Evolutionary conservation across 1,140 invertebrate genomes (phyloP).

Genomic region (Drosophila serrata): DNA sequence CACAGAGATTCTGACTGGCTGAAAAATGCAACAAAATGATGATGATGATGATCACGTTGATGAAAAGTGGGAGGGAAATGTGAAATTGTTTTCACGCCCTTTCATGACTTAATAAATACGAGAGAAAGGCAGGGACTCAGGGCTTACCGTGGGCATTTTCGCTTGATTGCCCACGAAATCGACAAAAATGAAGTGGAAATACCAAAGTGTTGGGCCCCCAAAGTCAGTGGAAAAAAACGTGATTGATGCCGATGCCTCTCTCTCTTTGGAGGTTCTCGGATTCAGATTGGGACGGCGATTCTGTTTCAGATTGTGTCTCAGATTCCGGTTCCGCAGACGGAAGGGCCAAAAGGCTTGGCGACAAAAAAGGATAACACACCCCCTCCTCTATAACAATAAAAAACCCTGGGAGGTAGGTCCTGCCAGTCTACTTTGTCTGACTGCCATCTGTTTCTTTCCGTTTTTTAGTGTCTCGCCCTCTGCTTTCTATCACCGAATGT

Average conservation of each 20-base stretch:
- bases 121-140: slow-evolving; percentile 12
- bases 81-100: slow-evolving; percentile 34
- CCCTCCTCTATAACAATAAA: slow-evolving; percentile 49
- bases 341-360: slow-evolving; percentile 23
- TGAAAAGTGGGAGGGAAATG: slow-evolving; percentile 7
- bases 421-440: slow-evolving; percentile 23
- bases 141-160: slow-evolving; percentile 51
- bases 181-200: slow-evolving; percentile 80
- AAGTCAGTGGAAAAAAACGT: slow-evolving; percentile 27
- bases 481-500: slow-evolving; percentile 17
- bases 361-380: slow-evolving; percentile 48
- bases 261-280: slow-evolving; percentile 7
- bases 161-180: slow-evolving; percentile 78
- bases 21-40: slow-evolving; percentile 66
- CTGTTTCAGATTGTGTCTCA: slow-evolving; percentile 58
- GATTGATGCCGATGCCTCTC: slow-evolving; percentile 56
- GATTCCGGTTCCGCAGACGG: slow-evolving; percentile 30
- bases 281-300: slow-evolving; percentile 27
- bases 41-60: slow-evolving; percentile 16
- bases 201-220: slow-evolving; percentile 35
- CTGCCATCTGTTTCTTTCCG: slow-evolving; percentile 27
- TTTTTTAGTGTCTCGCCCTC: slow-evolving; percentile 28
- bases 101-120: slow-evolving; percentile 80
- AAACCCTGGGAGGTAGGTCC: slow-evolving; percentile 32
- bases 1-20: slow-evolving; percentile 30